phyloP scores from a whole-genome alignment of 2,888 invertebrate species.

The Nomada flava region DNA sequence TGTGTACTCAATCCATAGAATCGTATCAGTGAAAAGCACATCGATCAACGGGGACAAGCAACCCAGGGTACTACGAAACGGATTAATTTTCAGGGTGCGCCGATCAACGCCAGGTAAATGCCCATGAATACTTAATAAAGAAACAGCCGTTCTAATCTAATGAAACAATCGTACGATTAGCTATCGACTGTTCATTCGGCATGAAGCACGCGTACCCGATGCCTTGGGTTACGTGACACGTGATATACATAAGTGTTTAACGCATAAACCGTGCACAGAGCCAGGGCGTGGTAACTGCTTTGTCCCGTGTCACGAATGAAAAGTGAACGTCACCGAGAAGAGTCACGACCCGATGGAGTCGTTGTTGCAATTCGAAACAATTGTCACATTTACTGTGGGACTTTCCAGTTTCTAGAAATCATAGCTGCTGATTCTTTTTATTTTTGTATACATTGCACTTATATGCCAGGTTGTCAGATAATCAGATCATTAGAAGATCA shows the following conservation, averaged over 20 bases:
- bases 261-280: conserved; percentile 68
- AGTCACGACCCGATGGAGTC: not conserved
- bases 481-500: no score
- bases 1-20: conserved; percentile 13
- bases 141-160: conserved; percentile 38
- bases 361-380: not conserved
- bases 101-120: not conserved
- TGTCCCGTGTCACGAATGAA: conserved; percentile 69
- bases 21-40: no score
- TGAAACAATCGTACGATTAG: conserved; percentile 39
- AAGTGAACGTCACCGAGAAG: conserved; percentile 47
- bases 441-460: no score
- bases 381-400: not conserved
- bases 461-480: no score
- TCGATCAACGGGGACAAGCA: not conserved
- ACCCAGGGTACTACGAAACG: not conserved
- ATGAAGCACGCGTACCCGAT: conserved; percentile 53
- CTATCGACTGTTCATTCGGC: conserved; percentile 28
- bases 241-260: conserved; percentile 70
- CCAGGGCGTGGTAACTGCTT: conserved; percentile 70
- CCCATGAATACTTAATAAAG: conserved; percentile 16
- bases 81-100: conserved; percentile 35
- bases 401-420: no score
- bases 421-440: no score
- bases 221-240: conserved; percentile 73